Base-by-base conservation (phyloP, 1,140 invertebrate genomes). In the Bombus confusus region DNA sequence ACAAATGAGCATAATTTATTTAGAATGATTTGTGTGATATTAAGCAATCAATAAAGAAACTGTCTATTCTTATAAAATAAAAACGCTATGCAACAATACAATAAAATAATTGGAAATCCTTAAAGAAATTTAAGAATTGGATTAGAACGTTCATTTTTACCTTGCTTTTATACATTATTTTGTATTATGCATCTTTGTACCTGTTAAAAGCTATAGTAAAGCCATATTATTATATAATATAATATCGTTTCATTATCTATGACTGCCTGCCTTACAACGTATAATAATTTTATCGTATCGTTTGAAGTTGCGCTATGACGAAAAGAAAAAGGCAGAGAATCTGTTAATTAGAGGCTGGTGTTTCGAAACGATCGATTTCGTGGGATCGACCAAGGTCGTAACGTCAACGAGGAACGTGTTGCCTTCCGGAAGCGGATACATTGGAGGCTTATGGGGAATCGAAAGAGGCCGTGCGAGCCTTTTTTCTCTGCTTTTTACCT, bases 341-440 rank as follows among this genome's bases (percentile, higher is more conserved):
- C 73, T 25, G 41, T 75, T 31, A 22, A 74, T 31, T 25, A 52
- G 64, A 73, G 34, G 2, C 3, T 31, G 52, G 22, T n/a, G 2
- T 66, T 66, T 52, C 31, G 41, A 85, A 73, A 74, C 37, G 31
- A 62, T 75, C 41, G 68, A 82, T 64, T 89, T 75, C 37, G 5
- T 34, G 22, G 62, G 9, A 74, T n/a, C 64, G 15, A n/a, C n/a
- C 68, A 84, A 86, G 80, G 76, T 73, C 68, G 73, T 88, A 39
- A 87, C 68, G 85, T 87, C 52, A 66, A 74, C 8, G 73, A 43
- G 37, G 69, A 72, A 41, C 59, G 28, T 22, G 66, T 37, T 62
- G n/a, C 64, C 77, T 90, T 84, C 88, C 89, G 83, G 89, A 68
- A 78, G n/a, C 47, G 25, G 43, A 73, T 79, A 73, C 52, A 10